phyloP scores from a whole-genome alignment of 2,888 invertebrate species.

The Acronicta leporina region DNA sequence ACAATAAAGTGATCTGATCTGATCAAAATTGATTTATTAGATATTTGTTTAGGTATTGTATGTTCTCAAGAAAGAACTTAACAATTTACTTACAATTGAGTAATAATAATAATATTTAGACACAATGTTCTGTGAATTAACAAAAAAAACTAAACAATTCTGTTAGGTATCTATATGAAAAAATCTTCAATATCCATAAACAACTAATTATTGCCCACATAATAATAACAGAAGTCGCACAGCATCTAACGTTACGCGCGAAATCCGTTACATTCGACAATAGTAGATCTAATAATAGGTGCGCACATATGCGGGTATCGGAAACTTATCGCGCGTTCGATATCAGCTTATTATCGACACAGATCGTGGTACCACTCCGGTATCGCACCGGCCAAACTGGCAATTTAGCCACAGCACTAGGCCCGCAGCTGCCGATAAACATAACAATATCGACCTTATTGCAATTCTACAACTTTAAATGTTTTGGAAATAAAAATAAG shows the following conservation, averaged over 20 bases:
- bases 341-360: constrained; percentile 64
- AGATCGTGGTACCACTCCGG: constrained; percentile 42
- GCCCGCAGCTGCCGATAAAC: constrained; percentile 33
- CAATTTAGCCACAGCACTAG: constrained; percentile 36
- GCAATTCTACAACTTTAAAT: constrained; percentile 31
- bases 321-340: constrained; percentile 42
- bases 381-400: constrained; percentile 30
- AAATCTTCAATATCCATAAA: constrained; percentile 10
- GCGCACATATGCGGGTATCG: constrained; percentile 66
- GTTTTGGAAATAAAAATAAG: constrained; percentile 2
- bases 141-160: too few species aligned
- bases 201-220: constrained; percentile 23
- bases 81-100: too few species aligned
- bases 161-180: background rate
- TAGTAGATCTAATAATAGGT: constrained; percentile 61
- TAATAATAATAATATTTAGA: too few species aligned
- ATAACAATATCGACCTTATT: constrained; percentile 25
- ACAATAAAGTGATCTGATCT: too few species aligned
- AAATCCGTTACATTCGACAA: constrained; percentile 61
- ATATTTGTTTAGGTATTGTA: too few species aligned
- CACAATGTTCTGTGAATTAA: too few species aligned
- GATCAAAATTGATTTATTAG: too few species aligned
- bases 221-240: constrained; percentile 59
- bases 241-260: constrained; percentile 32
- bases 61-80: too few species aligned